Evolutionary conservation across 1,140 invertebrate species (phyloP).

Genomic region (Arion vulgaris): DNA sequence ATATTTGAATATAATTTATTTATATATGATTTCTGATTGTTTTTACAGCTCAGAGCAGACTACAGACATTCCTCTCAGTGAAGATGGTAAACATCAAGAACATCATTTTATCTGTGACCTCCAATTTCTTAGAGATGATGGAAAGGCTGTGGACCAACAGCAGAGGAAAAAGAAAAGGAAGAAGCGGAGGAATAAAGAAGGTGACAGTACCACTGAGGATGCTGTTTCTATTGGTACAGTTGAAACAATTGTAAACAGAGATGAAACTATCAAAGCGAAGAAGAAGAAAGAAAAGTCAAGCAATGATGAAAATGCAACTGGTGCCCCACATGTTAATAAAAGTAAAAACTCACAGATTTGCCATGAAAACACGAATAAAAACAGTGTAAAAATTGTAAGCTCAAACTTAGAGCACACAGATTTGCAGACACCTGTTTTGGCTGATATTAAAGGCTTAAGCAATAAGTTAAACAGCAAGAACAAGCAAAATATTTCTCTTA

Average conservation of each 20-base stretch:
- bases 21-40: too few species aligned
- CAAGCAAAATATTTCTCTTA: background rate
- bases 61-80: background rate
- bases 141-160: conserved; percentile 21
- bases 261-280: background rate
- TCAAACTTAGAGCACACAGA: too few species aligned
- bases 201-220: too few species aligned
- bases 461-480: too few species aligned
- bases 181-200: background rate
- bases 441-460: too few species aligned
- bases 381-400: too few species aligned
- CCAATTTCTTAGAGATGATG: conserved; percentile 2
- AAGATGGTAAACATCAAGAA: background rate
- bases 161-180: conserved; percentile 7
- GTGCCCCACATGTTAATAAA: too few species aligned
- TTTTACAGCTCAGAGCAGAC: conserved; percentile 6
- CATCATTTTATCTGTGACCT: background rate
- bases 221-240: background rate
- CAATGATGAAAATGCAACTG: background rate
- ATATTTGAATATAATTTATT: too few species aligned
- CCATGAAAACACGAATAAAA: too few species aligned
- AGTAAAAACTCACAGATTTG: too few species aligned
- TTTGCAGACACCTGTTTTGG: too few species aligned
- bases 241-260: background rate
- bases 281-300: background rate